phyloP scores from a whole-genome alignment of 2,888 invertebrate species.

The Trypoxylon attenuatum region DNA sequence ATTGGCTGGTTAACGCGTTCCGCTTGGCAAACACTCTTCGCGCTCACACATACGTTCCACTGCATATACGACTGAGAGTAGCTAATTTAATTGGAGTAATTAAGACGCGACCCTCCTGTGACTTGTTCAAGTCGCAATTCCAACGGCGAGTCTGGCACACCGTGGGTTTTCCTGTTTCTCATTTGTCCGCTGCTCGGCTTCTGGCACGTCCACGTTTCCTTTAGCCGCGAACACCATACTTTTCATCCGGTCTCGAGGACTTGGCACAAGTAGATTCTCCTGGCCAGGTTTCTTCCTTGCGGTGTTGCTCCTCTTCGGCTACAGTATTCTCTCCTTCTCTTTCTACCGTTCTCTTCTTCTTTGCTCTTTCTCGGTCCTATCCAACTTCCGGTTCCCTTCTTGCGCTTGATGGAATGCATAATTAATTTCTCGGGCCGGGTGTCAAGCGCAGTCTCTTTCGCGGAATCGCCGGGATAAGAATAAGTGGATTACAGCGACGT shows the following conservation, averaged over 20 bases:
- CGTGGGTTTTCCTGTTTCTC: neutral
- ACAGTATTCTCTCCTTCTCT: neutral
- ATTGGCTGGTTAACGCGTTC: too few species aligned
- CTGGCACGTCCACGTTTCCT: conserved; percentile 10
- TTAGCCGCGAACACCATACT: neutral
- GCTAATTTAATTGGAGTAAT: conserved; percentile 49
- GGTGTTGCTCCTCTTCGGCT: conserved; percentile 1
- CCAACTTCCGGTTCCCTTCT: conserved; percentile 13
- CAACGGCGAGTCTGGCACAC: neutral
- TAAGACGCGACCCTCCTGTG: conserved; percentile 31
- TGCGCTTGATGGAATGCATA: conserved; percentile 51
- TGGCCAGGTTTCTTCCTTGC: conserved; percentile 6
- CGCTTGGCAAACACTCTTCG: too few species aligned
- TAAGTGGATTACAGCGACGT: conserved; percentile 36
- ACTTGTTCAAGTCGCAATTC: conserved; percentile 23
- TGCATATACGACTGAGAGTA: too few species aligned
- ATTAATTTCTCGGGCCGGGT: conserved; percentile 49
- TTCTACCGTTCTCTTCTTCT: neutral
- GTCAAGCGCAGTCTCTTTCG: conserved; percentile 41
- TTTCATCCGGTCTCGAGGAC: neutral
- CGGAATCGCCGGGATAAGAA: conserved; percentile 42
- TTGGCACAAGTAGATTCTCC: neutral
- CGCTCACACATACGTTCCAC: too few species aligned
- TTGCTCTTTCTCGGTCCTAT: conserved; percentile 9
- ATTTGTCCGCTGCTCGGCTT: too few species aligned